Conservation (phyloP, 2,113 vertebrate species). For the Lampris megalopsis region DNA sequence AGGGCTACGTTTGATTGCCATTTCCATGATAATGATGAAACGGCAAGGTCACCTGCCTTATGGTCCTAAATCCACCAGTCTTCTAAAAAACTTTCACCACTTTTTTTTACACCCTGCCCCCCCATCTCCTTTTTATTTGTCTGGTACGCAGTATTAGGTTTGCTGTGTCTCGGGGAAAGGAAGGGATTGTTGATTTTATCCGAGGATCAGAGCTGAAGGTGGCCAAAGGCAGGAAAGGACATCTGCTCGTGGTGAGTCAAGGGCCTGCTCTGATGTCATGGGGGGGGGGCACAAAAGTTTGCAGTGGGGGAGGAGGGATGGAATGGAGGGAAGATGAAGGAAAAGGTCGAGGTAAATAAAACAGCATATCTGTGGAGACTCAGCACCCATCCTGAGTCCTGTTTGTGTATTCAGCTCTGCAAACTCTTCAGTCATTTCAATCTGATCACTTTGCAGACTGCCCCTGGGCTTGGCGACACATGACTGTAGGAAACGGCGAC, state of each 20-base stretch:
- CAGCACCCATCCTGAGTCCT: background rate
- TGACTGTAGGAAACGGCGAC: slow-evolving; percentile 54
- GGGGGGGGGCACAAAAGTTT: background rate
- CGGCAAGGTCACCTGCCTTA: background rate
- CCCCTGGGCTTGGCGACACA: slow-evolving; percentile 87
- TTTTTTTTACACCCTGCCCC: too few species aligned
- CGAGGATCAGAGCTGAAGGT: slow-evolving; percentile 91
- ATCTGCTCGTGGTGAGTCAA: slow-evolving; percentile 95
- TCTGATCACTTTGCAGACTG: slow-evolving; percentile 81
- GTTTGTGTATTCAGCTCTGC: background rate
- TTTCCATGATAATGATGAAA: background rate
- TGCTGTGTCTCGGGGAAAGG: slow-evolving; percentile 88
- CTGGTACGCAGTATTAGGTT: slow-evolving; percentile 87
- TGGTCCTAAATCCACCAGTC: background rate
- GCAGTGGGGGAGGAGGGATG: background rate
- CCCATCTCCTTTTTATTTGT: background rate
- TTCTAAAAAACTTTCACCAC: too few species aligned
- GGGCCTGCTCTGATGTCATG: slow-evolving; percentile 28
- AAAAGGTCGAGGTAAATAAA: background rate
- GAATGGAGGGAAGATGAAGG: background rate
- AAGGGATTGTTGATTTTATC: slow-evolving; percentile 93
- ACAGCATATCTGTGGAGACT: background rate
- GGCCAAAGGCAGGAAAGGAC: slow-evolving; percentile 94
- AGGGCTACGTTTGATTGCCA: slow-evolving; percentile 14
- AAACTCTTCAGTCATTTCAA: slow-evolving; percentile 21